phyloP scores from a whole-genome alignment of 2,888 invertebrate species.

The Sarcophaga variegata region DNA sequence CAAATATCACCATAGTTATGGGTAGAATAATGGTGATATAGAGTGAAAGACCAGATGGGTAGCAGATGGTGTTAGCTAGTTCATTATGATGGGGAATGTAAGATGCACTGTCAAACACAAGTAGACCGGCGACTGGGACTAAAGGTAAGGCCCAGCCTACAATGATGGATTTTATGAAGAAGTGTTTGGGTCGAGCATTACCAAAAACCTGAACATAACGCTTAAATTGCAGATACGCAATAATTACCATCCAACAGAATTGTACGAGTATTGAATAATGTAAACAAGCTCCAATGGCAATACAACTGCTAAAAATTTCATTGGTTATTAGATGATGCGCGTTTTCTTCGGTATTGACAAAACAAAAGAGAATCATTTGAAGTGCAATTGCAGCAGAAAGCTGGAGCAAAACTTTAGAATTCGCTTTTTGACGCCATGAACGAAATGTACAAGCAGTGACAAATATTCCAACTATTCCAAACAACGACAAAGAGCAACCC shows the following conservation, averaged over 20 bases:
- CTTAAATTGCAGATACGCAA: constrained; percentile 86
- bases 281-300: constrained; percentile 84
- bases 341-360: constrained; percentile 78
- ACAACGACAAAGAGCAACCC: constrained; percentile 84
- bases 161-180: constrained; percentile 85
- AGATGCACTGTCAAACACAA: constrained; percentile 82
- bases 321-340: constrained; percentile 76
- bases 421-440: constrained; percentile 85
- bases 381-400: constrained; percentile 85
- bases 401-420: constrained; percentile 86
- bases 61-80: constrained; percentile 82
- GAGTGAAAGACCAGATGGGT: constrained; percentile 83
- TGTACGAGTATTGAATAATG: constrained; percentile 87
- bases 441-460: constrained; percentile 84
- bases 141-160: constrained; percentile 85
- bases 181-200: constrained; percentile 83
- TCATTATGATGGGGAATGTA: constrained; percentile 80
- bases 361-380: constrained; percentile 82
- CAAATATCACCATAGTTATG: constrained; percentile 82
- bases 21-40: constrained; percentile 83
- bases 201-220: constrained; percentile 86
- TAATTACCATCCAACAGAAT: constrained; percentile 88
- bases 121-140: constrained; percentile 83
- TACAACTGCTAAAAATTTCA: constrained; percentile 82
- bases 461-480: constrained; percentile 84